A percentile compares a stretch with the other conserved stretches of the same genome.
phyloP scores from a whole-genome alignment of 1,140 invertebrate species.

The Brachystomella parvula region DNA sequence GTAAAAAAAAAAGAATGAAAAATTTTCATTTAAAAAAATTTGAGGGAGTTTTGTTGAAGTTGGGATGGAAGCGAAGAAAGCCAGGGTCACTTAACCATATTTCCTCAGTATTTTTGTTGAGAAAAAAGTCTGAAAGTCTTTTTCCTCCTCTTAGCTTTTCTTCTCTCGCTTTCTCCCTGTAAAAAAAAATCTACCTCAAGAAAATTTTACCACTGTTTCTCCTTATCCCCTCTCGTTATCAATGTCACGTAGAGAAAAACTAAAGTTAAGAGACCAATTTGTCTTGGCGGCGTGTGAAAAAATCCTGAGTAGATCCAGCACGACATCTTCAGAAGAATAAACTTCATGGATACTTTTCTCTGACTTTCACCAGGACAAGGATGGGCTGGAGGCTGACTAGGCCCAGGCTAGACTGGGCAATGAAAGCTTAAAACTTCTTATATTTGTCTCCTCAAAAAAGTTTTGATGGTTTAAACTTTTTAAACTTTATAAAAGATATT shows the following conservation, averaged over 20 bases:
- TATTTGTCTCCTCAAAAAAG: no score
- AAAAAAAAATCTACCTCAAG: background rate
- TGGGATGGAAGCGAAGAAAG: no score
- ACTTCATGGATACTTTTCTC: no score
- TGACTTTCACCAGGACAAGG: no score
- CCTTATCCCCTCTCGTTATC: constrained; percentile 29
- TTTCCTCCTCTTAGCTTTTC: background rate
- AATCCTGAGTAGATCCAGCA: constrained; percentile 13
- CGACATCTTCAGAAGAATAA: constrained; percentile 11
- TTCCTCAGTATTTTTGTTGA: background rate
- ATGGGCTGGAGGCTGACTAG: no score
- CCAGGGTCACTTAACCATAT: background rate
- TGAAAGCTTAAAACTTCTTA: no score
- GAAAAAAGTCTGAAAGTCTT: background rate
- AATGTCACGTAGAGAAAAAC: constrained; percentile 33
- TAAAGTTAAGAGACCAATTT: constrained; percentile 36
- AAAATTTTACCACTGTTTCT: constrained; percentile 5
- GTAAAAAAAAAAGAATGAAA: no score
- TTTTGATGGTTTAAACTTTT: no score
- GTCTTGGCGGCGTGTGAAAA: constrained; percentile 15
- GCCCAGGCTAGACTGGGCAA: no score
- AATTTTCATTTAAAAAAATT: no score
- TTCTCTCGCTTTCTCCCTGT: background rate
- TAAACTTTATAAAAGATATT: no score
- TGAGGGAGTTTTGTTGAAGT: no score